Percentiles rank a stretch among this genome's conserved stretches.
These are phyloP conservation scores for Seriola quinqueradiata DNA, from an alignment of 2,113 vertebrate species.

Conservation along the genomic window DNA sequence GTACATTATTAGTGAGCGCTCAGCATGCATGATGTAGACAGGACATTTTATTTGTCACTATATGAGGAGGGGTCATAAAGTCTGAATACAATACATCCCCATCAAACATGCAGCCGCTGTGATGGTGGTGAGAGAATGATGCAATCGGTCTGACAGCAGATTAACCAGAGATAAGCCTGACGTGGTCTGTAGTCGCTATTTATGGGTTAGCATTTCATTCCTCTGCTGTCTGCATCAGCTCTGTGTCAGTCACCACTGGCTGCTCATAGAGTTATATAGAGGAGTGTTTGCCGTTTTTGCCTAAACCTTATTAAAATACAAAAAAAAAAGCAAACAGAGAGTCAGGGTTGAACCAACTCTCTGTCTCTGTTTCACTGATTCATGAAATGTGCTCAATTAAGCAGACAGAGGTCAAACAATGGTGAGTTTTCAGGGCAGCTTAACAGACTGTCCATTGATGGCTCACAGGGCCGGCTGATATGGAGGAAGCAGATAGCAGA, in stretches of 20 bases:
- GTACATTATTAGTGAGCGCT: neutral
- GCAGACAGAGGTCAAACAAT: slow-evolving; percentile 49
- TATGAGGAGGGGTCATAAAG: neutral
- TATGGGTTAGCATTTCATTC: neutral
- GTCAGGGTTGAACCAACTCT: neutral
- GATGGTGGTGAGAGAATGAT: neutral
- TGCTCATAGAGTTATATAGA: neutral
- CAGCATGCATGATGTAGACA: neutral
- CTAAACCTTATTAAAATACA: neutral
- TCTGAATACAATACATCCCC: neutral
- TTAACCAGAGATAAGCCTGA: neutral
- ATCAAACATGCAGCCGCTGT: neutral
- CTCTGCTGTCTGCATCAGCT: neutral
- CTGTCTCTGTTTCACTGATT: neutral
- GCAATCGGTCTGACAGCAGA: neutral
- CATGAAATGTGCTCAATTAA: slow-evolving; percentile 7
- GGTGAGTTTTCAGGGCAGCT: slow-evolving; percentile 38
- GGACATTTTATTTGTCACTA: neutral
- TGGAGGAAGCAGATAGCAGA: slow-evolving; percentile 24
- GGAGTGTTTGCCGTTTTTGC: neutral
- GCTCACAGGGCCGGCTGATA: slow-evolving; percentile 7
- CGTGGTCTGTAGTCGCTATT: neutral
- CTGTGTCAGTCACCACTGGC: neutral
- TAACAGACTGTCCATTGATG: slow-evolving; percentile 44
- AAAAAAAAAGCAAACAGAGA: no score